Evolutionary conservation across 2,113 vertebrate genomes (phyloP).

Genomic region (Cepphus grylle): DNA sequence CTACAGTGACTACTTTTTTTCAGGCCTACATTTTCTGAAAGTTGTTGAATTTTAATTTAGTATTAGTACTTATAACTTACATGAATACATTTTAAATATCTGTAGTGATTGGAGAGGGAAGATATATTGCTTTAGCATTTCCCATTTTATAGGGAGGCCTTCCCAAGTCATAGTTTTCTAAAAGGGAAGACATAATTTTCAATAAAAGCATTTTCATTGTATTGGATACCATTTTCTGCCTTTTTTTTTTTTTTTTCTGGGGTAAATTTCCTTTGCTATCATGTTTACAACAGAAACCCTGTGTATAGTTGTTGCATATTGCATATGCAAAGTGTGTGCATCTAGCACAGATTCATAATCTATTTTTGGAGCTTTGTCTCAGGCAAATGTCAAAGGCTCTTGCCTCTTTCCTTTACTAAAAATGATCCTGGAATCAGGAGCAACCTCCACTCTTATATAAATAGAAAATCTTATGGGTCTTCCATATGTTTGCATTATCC

Average conservation of each 20-base stretch:
- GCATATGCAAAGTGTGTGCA: neutral
- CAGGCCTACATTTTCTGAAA: neutral
- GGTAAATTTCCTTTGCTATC: neutral
- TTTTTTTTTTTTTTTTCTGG: neutral
- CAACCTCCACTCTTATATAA: slow-evolving; percentile 34
- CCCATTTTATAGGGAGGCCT: neutral
- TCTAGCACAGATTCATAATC: slow-evolving; percentile 20
- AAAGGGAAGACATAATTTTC: neutral
- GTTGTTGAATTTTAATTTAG: neutral
- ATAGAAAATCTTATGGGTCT: slow-evolving; percentile 46
- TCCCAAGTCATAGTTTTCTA: neutral
- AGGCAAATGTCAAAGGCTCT: slow-evolving; percentile 56
- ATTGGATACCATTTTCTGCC: neutral
- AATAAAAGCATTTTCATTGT: neutral
- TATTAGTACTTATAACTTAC: neutral
- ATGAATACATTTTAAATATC: neutral
- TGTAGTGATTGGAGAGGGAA: neutral
- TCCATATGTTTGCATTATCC: slow-evolving; percentile 45
- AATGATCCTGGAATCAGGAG: neutral
- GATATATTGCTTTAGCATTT: neutral
- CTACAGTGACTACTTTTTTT: neutral
- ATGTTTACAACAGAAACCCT: neutral
- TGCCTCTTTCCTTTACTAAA: slow-evolving; percentile 24
- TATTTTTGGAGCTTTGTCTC: slow-evolving; percentile 46
- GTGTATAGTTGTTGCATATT: slow-evolving; percentile 13